A percentile compares a stretch with the other conserved stretches of the same genome.
Evolutionary conservation across 2,113 vertebrate genomes (phyloP).

Genomic region (Limanda limanda): DNA sequence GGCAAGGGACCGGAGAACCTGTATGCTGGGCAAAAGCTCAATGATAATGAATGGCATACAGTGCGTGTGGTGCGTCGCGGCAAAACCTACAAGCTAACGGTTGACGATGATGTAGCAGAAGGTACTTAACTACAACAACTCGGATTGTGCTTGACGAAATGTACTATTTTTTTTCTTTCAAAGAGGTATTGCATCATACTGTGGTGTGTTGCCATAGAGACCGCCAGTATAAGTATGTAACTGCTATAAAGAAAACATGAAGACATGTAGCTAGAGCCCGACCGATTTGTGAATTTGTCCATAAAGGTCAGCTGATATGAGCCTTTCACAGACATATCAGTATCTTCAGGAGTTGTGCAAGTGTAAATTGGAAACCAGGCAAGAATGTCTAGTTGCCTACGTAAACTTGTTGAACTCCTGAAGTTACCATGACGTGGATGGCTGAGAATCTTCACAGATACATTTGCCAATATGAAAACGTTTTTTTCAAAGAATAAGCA

Average conservation of each 20-base stretch:
- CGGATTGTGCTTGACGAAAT: slow-evolving; percentile 66
- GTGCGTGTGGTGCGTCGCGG: slow-evolving; percentile 97
- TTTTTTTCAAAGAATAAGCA: too few relatives aligned
- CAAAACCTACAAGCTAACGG: slow-evolving; percentile 96
- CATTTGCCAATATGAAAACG: too few relatives aligned
- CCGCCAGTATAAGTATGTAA: not conserved
- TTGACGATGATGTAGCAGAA: slow-evolving; percentile 98
- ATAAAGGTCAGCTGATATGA: too few relatives aligned
- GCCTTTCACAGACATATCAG: too few relatives aligned
- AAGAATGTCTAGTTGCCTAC: too few relatives aligned
- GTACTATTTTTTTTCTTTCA: slow-evolving; percentile 41
- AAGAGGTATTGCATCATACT: slow-evolving; percentile 29
- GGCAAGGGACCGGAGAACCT: slow-evolving; percentile 99
- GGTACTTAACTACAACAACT: slow-evolving; percentile 84
- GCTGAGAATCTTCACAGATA: too few relatives aligned
- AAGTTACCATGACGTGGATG: too few relatives aligned
- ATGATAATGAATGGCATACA: slow-evolving; percentile 99
- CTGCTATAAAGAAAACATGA: slow-evolving; percentile 24
- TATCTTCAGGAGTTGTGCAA: too few relatives aligned
- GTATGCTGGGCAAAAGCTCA: slow-evolving; percentile 99
- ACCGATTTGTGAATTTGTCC: not conserved
- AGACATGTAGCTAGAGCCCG: slow-evolving; percentile 11
- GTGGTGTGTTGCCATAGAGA: slow-evolving; percentile 34
- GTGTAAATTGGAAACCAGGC: too few relatives aligned
- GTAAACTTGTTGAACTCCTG: too few relatives aligned